Base-by-base conservation (phyloP, 2,113 vertebrate species). In the Otis tarda region DNA sequence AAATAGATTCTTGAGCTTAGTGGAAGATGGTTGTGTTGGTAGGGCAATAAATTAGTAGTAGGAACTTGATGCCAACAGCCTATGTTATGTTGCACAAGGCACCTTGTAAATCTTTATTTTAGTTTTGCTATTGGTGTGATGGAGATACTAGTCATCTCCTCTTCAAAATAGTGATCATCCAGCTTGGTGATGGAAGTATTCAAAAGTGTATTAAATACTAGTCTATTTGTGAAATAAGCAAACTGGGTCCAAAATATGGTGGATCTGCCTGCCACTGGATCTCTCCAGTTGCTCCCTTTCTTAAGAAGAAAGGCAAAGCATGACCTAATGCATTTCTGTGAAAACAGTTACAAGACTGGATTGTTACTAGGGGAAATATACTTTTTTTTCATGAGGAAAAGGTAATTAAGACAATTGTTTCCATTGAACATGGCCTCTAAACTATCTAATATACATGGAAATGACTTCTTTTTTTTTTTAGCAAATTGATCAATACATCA, bases 141-240 rank as follows among this genome's bases (percentile, higher is more conserved):
- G 18, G 33, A 70, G 9, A 43, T 13, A 57, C 6, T 16, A 67
- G n/a, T 31, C 4, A 43, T 79, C 15, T 61, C 25, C 14, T 78
- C 10, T 81, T 78, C 30, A 20, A 59, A 50, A 28, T 15, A 5
- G 6, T 64, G 9, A 39, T 50, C 15, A 25, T 39, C 25, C 23
- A 50, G 25, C 0, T 1, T 2, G 0, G 22, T 43, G 10, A 61
- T 14, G 21, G 7, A 68, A 80, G 25, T 47, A 74, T 12, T 74
- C 9, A 50, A 45, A 22, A 65, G 5, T 73, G 14, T 14, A 60
- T 30, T 74, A 82, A 78, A 74, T 59, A 76, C 14, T 14, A 71
- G 6, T 8, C 8, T 55, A 24, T 35, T 35, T 52, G 22, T 30
- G 12, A 71, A 82, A 88, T 21, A 68, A 64, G 14, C 14, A 85